Percentiles rank a stretch among this genome's conserved stretches.
These are phyloP conservation scores for Pachyrhynchus sulphureomaculatus DNA, from an alignment of 1,140 invertebrate species.

Conservation along the genomic window DNA sequence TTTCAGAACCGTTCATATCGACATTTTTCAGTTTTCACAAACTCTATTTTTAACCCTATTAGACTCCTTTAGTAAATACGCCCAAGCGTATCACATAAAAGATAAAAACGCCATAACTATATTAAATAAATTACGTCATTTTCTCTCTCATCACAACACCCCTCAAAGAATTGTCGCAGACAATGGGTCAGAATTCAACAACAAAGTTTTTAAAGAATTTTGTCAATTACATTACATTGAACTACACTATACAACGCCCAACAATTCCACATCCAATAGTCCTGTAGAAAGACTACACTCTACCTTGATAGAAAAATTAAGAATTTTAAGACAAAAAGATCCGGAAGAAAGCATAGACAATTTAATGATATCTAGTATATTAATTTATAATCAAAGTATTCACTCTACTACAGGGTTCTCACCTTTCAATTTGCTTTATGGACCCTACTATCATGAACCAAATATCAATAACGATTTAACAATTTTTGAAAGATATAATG, in stretches of 20 bases:
- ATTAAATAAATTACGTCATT: no score
- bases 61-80: slow-evolving; percentile 35
- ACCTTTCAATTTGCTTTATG: no score
- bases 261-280: no score
- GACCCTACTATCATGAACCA: no score
- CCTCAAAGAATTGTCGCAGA: no score
- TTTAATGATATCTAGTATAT: background rate
- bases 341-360: background rate
- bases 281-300: no score
- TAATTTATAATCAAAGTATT: background rate
- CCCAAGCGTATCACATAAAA: background rate
- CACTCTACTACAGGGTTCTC: no score
- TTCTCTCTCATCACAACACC: background rate
- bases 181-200: background rate
- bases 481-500: background rate
- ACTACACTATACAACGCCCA: no score
- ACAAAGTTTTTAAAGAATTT: background rate
- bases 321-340: no score
- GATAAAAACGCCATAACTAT: no score
- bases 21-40: slow-evolving; percentile 36
- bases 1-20: slow-evolving; percentile 39
- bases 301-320: no score
- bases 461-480: background rate
- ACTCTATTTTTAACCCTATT: slow-evolving; percentile 37
- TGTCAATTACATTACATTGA: no score